Evolutionary conservation across 1,140 invertebrate species (phyloP), one percentile per base, ranked within the genome.

Genomic region (Pseudomyrmex flavicornis): DNA sequence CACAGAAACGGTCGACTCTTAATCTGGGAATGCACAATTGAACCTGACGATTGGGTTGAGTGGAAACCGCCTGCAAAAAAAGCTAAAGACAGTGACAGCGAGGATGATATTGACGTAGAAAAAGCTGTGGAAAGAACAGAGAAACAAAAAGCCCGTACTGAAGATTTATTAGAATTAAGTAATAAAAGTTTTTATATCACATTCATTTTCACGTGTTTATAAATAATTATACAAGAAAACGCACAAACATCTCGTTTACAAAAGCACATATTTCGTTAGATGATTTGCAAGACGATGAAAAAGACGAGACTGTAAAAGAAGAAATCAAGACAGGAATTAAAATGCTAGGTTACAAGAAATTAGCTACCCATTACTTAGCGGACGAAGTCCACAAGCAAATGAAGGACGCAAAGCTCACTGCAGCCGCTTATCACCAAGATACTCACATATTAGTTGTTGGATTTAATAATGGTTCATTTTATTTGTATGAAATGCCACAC

Each of bases 401-500:
- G 7, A 91, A 96, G 77, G 93, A 92, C 88, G 95, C 96, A 0
- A 92, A 94, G 62, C 90, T 99, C 2, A 98, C 97, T 0, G 95
- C 97, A 62, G 97, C 97, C 12, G 96, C 96, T 50, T 99, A 98
- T 93, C 97, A 99, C 93, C 95, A 96, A 87, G 93, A 95, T 8
- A 96, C 96, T 12, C 96, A 97, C 91, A 96, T 99, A 73, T 94
- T 99, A 56, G 93, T 93, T 35, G 93, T 85, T 91, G 98, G 97
- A 9, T 98, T 97, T 90, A 96, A 95, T 46, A 97, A 96, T 92
- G 98, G 98, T 9, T 94, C 96, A 15, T 99, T 99, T 94, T 97
- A 97, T 90, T 95, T 99, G 0, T 97, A 99, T 90, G 98, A 99
- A 93, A 96, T 99, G 94, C 98, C 98, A 7, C 97, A 98, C 56